Percentiles rank a stretch among this genome's conserved stretches.
These are phyloP conservation scores for Petroica traversi DNA, from an alignment of 2,113 vertebrate genomes.

Conservation along the genomic window DNA sequence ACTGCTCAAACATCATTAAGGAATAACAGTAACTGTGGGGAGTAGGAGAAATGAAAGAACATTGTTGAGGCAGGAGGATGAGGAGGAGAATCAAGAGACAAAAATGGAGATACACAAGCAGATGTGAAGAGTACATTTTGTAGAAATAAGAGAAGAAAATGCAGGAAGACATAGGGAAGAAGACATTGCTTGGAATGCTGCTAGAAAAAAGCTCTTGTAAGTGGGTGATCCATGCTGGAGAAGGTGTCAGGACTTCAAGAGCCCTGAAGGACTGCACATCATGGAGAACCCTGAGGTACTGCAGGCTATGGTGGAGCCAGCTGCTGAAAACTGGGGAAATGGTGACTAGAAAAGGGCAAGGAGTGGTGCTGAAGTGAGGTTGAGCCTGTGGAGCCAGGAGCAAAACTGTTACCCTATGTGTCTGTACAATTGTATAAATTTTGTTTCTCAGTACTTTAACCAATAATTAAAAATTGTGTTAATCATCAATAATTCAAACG, in stretches of 20 bases:
- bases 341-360: background rate
- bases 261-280: background rate
- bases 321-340: background rate
- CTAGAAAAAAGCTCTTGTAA: background rate
- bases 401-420: background rate
- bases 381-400: background rate
- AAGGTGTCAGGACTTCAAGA: background rate
- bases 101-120: rapidly evolving
- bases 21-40: background rate
- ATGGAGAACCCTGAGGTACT: rapidly evolving
- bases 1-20: background rate
- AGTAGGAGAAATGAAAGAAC: background rate
- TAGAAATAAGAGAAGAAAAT: background rate
- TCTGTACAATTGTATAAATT: background rate
- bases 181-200: background rate
- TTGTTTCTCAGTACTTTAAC: background rate
- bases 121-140: background rate
- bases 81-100: background rate
- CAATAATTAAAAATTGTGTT: background rate
- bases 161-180: background rate
- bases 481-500: background rate
- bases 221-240: background rate
- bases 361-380: background rate
- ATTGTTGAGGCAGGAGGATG: background rate
- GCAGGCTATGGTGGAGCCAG: background rate